phyloP scores from a whole-genome alignment of 2,113 vertebrate species.

The Cebus imitator region DNA sequence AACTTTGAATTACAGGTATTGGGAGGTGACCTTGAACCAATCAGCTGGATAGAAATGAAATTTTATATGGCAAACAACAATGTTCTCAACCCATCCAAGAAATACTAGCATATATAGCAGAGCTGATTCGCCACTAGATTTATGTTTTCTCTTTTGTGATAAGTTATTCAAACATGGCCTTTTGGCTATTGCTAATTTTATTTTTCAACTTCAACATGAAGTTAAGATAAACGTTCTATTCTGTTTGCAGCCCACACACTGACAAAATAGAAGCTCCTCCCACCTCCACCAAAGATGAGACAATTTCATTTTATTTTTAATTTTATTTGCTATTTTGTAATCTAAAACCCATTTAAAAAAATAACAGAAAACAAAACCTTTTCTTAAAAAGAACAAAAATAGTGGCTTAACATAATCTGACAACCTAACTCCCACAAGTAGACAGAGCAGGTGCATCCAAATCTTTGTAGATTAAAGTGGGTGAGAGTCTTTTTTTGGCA shows the following conservation, averaged over 20 bases:
- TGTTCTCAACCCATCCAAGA: background rate
- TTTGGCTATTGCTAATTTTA: slow-evolving; percentile 52
- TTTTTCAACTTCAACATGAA: slow-evolving; percentile 53
- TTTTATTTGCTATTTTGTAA: slow-evolving; percentile 62
- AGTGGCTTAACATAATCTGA: slow-evolving; percentile 46
- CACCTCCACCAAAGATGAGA: background rate
- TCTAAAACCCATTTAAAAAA: slow-evolving; percentile 40
- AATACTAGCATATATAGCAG: background rate
- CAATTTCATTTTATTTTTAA: slow-evolving; percentile 60
- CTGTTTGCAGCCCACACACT: slow-evolving; percentile 50
- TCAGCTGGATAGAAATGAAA: background rate
- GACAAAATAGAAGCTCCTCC: background rate
- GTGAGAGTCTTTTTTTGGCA: background rate
- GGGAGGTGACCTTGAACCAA: background rate
- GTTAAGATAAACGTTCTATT: slow-evolving; percentile 68
- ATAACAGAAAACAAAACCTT: slow-evolving; percentile 49
- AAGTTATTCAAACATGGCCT: slow-evolving; percentile 55
- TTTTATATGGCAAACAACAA: background rate
- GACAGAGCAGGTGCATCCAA: slow-evolving; percentile 35
- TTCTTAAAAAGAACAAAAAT: background rate
- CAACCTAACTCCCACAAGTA: slow-evolving; percentile 14
- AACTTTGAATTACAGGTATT: background rate
- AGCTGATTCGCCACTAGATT: slow-evolving; percentile 29
- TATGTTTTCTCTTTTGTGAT: slow-evolving; percentile 32
- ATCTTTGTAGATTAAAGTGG: slow-evolving; percentile 36